Evolutionary conservation across 2,888 invertebrate species (phyloP), one percentile per base, ranked within the genome.

Genomic region (Drosophila hamatofila): DNA sequence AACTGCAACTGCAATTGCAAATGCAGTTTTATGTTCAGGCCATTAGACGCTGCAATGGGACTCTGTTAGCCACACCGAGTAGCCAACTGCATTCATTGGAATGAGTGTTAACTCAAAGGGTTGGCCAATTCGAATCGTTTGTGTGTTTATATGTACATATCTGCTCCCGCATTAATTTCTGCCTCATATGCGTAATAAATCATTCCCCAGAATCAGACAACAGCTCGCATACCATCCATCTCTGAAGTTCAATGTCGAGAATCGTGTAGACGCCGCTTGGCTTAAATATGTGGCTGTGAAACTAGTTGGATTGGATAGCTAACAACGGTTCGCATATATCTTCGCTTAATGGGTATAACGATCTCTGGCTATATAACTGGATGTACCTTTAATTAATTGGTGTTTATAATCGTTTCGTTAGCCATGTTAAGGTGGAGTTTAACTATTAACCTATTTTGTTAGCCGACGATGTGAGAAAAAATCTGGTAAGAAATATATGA

Each of bases 161-260:
- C 25, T 30, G 59, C 48, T 67, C 75, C 76, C 76, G 69, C 75
- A 78, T 76, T 35, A 55, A 46, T 25, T 44, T 49, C 9, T 27
- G 30, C 46, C 64, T 27, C 54, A 61, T 66, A 68, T 73, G 60
- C 60, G 63, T 76, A 48, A 78, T 76, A 76, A 73, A 73, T 74
- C 75, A 73, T 62, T 55, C 37, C 35, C 37, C 52, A 54, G n/a
- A 52, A 35, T 37, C 65, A 54, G 62, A 66, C 72, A 77, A 56
- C 66, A 67, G 62, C 57, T 71, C 41, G 39, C 59, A 58, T 51
- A 37, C 56, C 55, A 66, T 72, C 42, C 49, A 68, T 37, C 52
- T 64, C 48, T 44, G 79, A 79, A 77, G 77, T 77, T 77, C 80
- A 77, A 77, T 77, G 77, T 58, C 77, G 58, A 63, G 64, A 61